Evolutionary conservation across 2,113 vertebrate species (phyloP), one percentile per base, ranked within the genome.

Genomic region (Burhinus bistriatus): DNA sequence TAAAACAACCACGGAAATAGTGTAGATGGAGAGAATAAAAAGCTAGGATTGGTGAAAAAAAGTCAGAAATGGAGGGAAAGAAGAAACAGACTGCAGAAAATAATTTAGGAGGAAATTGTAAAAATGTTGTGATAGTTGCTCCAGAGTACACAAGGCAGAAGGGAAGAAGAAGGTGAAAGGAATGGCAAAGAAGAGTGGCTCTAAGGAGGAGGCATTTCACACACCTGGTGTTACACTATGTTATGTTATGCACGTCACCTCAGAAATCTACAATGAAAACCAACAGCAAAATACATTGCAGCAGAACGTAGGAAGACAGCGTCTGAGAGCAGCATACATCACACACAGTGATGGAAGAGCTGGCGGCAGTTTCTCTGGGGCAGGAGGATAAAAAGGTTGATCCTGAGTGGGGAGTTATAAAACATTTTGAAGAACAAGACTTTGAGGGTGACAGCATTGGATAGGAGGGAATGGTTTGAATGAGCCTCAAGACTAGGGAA

Each of bases 191-290:
- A 69, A 57, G 51, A 69, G 54, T 15, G 49, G 59, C 12, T 34
- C 5, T 5, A 23, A 30, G 17, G 71, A 30, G 17, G 71, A 82
- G 38, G n/a, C 44, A 29, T 30, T 90, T 73, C 51, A 61, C 22
- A 6, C 2, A 6, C 8, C 29, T 27, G 40, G 17, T 1, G 4
- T 83, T 49, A 30, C 4, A 15, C 34, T 25, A 1, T 3, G 7
- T 26, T 27, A 7, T 2, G 18, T 45, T 68, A n/a, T 25, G 6
- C 9, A 16, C 76, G 57, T 88, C 49, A 89, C 3, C 5, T 58
- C 45, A 40, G 58, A 80, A 83, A 78, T 25, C 5, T 17, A 2
- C 27, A 49, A 44, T 0, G 5, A 44, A 80, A 92, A 47, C 3
- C 29, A 51, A 12, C n/a, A 66, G 38, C 26, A 21, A 21, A 17